phyloP scores from a whole-genome alignment of 1,140 invertebrate species.

The Diachasma alloeum region DNA sequence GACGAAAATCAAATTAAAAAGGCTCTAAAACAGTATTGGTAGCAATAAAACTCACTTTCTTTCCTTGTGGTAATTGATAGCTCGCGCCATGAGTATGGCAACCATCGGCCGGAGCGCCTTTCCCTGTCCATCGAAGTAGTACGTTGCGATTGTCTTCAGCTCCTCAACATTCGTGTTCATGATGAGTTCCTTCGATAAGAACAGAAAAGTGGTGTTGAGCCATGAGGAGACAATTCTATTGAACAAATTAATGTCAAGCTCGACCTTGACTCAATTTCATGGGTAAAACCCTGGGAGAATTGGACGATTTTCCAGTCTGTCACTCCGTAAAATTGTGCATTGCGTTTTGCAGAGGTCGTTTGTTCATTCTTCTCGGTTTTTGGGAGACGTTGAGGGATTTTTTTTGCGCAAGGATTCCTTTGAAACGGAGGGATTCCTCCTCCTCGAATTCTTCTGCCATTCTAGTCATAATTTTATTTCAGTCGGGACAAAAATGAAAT shows the following conservation, averaged over 20 bases:
- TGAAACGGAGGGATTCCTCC: background rate
- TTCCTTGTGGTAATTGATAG: constrained; percentile 90
- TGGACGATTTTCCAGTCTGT: constrained; percentile 21
- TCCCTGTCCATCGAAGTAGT: constrained; percentile 97
- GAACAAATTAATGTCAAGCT: background rate
- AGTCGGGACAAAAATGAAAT: background rate
- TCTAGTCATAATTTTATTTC: background rate
- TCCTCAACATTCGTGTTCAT: constrained; percentile 81
- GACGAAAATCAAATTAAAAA: background rate
- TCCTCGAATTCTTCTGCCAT: background rate
- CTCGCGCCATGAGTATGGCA: constrained; percentile 88
- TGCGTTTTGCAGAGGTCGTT: background rate
- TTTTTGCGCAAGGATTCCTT: background rate
- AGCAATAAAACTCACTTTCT: constrained; percentile 71
- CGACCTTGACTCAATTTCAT: constrained; percentile 41
- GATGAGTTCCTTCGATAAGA: constrained; percentile 74
- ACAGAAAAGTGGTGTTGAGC: constrained; percentile 5
- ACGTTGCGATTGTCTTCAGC: constrained; percentile 86
- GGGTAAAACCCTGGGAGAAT: background rate
- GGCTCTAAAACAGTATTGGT: constrained; percentile 5
- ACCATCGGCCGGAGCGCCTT: constrained; percentile 95
- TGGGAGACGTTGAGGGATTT: background rate
- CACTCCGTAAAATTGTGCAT: constrained; percentile 13
- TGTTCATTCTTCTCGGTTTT: background rate
- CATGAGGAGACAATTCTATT: background rate